Base-by-base conservation (phyloP, 2,113 vertebrate genomes). In the Pteropus alecto region DNA sequence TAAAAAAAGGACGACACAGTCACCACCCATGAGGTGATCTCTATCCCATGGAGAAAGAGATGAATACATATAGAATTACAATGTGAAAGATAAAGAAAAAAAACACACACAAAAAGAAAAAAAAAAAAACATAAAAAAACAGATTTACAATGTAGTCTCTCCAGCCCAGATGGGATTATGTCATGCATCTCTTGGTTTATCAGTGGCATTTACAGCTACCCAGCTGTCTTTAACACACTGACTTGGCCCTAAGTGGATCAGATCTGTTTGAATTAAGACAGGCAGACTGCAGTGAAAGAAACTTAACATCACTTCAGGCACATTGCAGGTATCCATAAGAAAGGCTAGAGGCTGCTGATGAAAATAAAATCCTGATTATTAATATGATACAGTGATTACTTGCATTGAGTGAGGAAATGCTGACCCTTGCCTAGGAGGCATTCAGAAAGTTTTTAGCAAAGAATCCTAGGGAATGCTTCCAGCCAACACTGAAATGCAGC, bases 381-480 rank as follows among this genome's bases (percentile, higher is more conserved):
- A 71, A 88, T 77, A 74, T 43, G 71, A 93, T 19, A 65, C 43
- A 21, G 18, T 30, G 43, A 84, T 84, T 90, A 38, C 22, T 30
- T 33, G 26, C 41, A 48, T 60, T 30, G 51, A 41, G 60, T 33
- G 46, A 41, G 65, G 61, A 82, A 74, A 90, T 2, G 46, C 78
- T 93, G 91, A 94, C 63, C 56, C 79, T 95, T 41, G 24, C 26
- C 58, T 10, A 30, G 15, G 15, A n/a, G 15, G 18, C 1, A 26
- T 18, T 91, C 9, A 5, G 54, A 56, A 97, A 46, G 41, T 65
- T 82, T 85, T 60, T 74, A 79, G 56, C 73, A 58, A 11, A 77
- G 90, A 86, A 92, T 95, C 30, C 51, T 63, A 74, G 30, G 46
- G 91, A 96, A 89, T 10, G 19, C 30, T 71, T 95, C 60, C 81